Evolutionary conservation across 2,888 invertebrate species (phyloP).

Genomic region (Cantharis lateralis): DNA sequence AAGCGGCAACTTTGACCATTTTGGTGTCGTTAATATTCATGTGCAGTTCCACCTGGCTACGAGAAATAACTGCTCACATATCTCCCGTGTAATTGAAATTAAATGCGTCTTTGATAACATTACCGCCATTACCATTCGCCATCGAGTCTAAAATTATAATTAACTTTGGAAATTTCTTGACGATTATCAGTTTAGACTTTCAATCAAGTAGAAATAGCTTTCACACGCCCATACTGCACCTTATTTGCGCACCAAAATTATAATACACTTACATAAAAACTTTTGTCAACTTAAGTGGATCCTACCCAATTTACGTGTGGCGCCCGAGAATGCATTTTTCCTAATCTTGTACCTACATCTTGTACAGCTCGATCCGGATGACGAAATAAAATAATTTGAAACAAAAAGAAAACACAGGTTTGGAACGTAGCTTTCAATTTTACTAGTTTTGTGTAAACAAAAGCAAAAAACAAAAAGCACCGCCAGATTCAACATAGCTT

Average conservation of each 20-base stretch:
- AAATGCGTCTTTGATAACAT: constrained; percentile 42
- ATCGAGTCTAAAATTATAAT: constrained; percentile 44
- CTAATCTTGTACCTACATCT: too few relatives aligned
- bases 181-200: constrained; percentile 24
- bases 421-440: too few relatives aligned
- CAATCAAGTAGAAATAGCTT: constrained; percentile 20
- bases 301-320: background rate
- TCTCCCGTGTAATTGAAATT: constrained; percentile 49
- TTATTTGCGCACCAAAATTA: constrained; percentile 7
- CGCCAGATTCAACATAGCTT: too few relatives aligned
- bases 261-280: background rate
- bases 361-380: too few relatives aligned
- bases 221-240: constrained; percentile 18
- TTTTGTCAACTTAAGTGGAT: background rate
- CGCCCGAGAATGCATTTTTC: too few relatives aligned
- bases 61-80: constrained; percentile 45
- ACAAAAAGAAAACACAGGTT: too few relatives aligned
- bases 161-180: constrained; percentile 34
- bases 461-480: background rate
- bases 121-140: constrained; percentile 34
- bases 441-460: background rate
- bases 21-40: constrained; percentile 55
- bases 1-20: constrained; percentile 54
- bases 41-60: constrained; percentile 49
- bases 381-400: too few relatives aligned